Percentiles rank a stretch among this genome's conserved stretches.
Evolutionary conservation across 2,888 invertebrate species (phyloP).

Genomic region (Drosophila bunnanda): DNA sequence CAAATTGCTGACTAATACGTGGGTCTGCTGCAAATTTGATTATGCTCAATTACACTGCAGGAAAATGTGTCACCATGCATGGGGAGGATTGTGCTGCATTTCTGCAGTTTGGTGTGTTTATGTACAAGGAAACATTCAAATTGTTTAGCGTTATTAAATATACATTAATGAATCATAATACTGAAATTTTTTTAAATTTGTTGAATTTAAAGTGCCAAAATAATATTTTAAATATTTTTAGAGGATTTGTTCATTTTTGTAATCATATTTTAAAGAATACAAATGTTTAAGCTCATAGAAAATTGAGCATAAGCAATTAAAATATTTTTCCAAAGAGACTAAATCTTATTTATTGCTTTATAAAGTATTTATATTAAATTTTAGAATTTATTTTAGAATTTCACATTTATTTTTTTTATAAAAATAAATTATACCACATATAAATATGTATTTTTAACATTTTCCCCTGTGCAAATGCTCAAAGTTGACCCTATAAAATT

Average conservation of each 20-base stretch:
- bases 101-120: not conserved
- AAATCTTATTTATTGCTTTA: too few species aligned
- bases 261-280: too few species aligned
- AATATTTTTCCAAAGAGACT: too few species aligned
- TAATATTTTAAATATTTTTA: too few species aligned
- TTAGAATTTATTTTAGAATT: too few species aligned
- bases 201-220: too few species aligned
- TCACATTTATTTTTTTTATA: not conserved
- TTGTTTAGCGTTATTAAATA: not conserved
- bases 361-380: too few species aligned
- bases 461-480: not conserved
- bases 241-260: too few species aligned
- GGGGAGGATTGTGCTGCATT: not conserved
- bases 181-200: not conserved
- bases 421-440: not conserved
- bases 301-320: too few species aligned
- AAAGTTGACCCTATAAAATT: not conserved
- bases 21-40: constrained; percentile 44
- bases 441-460: not conserved
- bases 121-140: not conserved
- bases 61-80: not conserved
- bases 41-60: constrained; percentile 12
- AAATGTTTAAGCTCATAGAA: too few species aligned
- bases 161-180: not conserved
- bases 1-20: constrained; percentile 62